Evolutionary conservation across 2,797 vertebrate species (phyloP).

Genomic region (Todus mexicanus): DNA sequence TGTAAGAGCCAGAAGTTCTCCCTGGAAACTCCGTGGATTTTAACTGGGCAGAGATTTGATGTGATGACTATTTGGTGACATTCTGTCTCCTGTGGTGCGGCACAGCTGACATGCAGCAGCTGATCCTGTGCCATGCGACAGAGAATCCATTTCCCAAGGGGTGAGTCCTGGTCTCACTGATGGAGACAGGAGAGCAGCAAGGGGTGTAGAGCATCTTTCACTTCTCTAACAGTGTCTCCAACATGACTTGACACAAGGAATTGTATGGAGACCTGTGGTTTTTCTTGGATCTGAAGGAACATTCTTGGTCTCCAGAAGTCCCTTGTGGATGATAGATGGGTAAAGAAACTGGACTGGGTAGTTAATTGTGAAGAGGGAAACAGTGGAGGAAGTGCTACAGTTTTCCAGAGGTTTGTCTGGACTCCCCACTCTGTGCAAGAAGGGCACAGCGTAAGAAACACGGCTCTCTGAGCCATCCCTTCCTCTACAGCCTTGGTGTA

Average conservation of each 20-base stretch:
- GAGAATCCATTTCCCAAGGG: background rate
- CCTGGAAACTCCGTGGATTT: background rate
- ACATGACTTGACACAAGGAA: fast-evolving
- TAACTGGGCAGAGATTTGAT: background rate
- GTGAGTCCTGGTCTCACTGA: background rate
- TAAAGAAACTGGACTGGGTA: background rate
- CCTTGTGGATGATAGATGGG: background rate
- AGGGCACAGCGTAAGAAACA: background rate
- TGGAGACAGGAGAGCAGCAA: background rate
- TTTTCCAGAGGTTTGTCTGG: background rate
- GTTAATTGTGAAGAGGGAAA: background rate
- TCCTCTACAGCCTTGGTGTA: background rate
- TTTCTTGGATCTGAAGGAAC: background rate
- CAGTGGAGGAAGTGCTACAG: background rate
- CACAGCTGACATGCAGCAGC: background rate
- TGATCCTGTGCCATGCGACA: background rate
- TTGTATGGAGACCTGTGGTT: background rate
- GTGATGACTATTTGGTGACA: background rate
- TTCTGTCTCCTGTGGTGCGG: background rate
- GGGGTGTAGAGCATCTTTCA: background rate
- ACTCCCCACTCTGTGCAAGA: background rate
- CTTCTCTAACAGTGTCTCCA: background rate
- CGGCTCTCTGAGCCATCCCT: fast-evolving
- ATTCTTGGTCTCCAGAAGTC: background rate
- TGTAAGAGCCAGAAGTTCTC: background rate